Conservation (phyloP, 2,888 invertebrate species). For the Monochamus alternatus region DNA sequence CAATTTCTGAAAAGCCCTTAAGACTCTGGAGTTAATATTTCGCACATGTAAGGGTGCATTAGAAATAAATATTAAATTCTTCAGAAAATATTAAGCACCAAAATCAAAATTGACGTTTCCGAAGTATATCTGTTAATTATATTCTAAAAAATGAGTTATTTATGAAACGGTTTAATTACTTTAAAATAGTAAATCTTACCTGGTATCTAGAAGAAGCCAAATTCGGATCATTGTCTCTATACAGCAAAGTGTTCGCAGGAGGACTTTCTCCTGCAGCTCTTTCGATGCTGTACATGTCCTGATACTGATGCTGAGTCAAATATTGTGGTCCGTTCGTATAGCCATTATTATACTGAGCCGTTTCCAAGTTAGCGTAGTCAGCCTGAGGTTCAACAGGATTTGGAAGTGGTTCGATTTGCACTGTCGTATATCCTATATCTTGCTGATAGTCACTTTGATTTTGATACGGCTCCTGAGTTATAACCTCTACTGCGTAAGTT, state of each 20-base stretch:
- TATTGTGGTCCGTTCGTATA: constrained; percentile 62
- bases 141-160: no score
- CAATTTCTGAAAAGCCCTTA: no score
- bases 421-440: constrained; percentile 46
- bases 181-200: constrained; percentile 51
- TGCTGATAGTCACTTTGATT: constrained; percentile 40
- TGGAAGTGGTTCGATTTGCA: constrained; percentile 48
- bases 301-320: constrained; percentile 62
- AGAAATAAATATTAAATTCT: no score
- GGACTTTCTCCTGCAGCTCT: constrained; percentile 70
- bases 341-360: constrained; percentile 71
- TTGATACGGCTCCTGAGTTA: constrained; percentile 34
- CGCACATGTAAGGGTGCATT: no score
- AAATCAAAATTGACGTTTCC: no score
- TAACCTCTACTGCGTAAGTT: constrained; percentile 40
- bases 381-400: constrained; percentile 63
- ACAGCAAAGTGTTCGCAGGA: constrained; percentile 73
- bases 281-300: constrained; percentile 52
- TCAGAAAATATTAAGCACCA: no score
- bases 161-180: not conserved
- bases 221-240: constrained; percentile 78
- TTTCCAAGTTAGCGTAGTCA: constrained; percentile 79
- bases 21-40: no score
- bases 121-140: no score
- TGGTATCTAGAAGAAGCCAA: constrained; percentile 74